Base-by-base conservation (phyloP, 1,140 invertebrate species). In the Choristoneura fumiferana region DNA sequence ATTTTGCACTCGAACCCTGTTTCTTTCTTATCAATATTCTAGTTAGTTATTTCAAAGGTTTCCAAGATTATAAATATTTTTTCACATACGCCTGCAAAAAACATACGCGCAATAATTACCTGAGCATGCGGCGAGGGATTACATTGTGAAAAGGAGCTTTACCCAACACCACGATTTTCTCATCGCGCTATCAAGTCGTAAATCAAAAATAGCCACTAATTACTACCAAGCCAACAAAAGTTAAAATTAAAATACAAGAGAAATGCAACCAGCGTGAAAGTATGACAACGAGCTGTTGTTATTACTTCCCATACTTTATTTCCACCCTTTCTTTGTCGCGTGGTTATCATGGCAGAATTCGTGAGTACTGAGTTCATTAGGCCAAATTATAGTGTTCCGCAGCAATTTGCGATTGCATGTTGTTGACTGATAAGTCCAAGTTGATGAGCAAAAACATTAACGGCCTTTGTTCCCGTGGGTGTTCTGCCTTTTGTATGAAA, bases 311-410 rank as follows among this genome's bases (percentile, higher is more conserved):
- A 66, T 53, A 57, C 39, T 8, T 61, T 36, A 57, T 60, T 58
- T 37, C 45, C 9, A 14, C 45, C 60, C 57, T 62, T 52, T 60
- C 57, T 18, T 66, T 73, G 71, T 81, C 69, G 78, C 75, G 75
- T 80, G 78, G 62, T 65, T 70, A 71, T 72, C 67, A 61, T 62
- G 58, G 45, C 62, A 58, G 60, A 71, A 65, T 69, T 73, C 45
- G 49, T 55, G 63, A 69, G 71, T 76, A 71, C 69, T 17, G 62
- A 77, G 77, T 76, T 81, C 73, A 76, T 81, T 81, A 81, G 62
- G 56, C 65, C 69, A 81, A 84, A 81, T 84, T 84, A 79, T 73
- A 71, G 77, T 78, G 60, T 79, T 77, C 68, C 59, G 36, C 56
- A 53, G 71, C 67, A 75, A 76, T 81, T 81, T 80, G 70, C 71